Percentiles rank a stretch among this genome's conserved stretches.
phyloP scores from a whole-genome alignment of 2,797 vertebrate species.

The Gadopsis marmoratus region DNA sequence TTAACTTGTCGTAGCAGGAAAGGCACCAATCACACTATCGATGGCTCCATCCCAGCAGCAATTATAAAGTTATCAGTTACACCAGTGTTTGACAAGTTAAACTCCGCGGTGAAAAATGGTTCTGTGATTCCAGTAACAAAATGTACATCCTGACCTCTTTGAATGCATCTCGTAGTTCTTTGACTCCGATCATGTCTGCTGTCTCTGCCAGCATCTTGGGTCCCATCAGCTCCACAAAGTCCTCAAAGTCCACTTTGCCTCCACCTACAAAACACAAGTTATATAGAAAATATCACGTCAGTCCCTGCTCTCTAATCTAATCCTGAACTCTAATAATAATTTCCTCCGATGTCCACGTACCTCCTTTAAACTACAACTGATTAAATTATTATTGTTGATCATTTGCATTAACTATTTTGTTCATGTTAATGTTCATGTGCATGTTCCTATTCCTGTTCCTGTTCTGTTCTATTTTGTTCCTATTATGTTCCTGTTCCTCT shows the following conservation, averaged over 20 bases:
- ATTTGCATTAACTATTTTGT: neutral
- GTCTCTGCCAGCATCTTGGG: slow-evolving; percentile 97
- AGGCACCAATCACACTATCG: neutral
- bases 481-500: neutral
- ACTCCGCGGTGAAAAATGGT: neutral
- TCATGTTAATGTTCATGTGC: neutral
- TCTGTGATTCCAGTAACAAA: neutral
- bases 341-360: neutral
- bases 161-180: slow-evolving; percentile 94
- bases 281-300: neutral
- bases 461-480: neutral
- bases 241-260: slow-evolving; percentile 95
- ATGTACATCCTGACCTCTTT: slow-evolving; percentile 82
- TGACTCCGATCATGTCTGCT: slow-evolving; percentile 95
- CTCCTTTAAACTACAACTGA: neutral
- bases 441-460: neutral
- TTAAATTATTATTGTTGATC: neutral
- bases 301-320: neutral
- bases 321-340: neutral
- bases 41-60: neutral
- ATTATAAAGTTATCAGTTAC: no score
- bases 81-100: neutral
- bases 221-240: slow-evolving; percentile 97
- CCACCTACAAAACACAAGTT: slow-evolving; percentile 75
- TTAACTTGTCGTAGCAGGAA: neutral